Base-by-base conservation (phyloP, 2,888 invertebrate species). In the Hyalella azteca region DNA sequence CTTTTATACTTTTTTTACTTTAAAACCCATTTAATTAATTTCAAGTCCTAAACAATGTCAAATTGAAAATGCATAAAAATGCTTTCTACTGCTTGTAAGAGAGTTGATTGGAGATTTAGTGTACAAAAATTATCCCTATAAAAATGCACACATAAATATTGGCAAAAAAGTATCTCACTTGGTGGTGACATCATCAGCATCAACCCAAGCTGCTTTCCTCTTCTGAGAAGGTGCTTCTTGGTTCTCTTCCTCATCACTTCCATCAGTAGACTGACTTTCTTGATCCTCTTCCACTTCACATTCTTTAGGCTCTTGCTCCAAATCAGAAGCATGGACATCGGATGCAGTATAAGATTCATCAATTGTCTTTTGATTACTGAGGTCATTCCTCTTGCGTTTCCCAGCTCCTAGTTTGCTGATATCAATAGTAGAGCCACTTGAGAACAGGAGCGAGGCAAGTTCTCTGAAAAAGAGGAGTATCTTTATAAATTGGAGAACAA, bases 101-200 rank as follows among this genome's bases (percentile, higher is more conserved):
- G n/a, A n/a, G n/a, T n/a, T n/a, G n/a, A n/a, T n/a, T n/a, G n/a
- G n/a, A n/a, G n/a, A n/a, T n/a, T n/a, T n/a, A n/a, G n/a, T n/a
- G n/a, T n/a, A n/a, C n/a, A n/a, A n/a, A n/a, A n/a, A n/a, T n/a
- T n/a, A n/a, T n/a, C n/a, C n/a, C n/a, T n/a, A n/a, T n/a, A n/a
- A n/a, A n/a, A n/a, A n/a, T n/a, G n/a, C n/a, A n/a, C n/a, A n/a
- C n/a, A n/a, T n/a, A n/a, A n/a, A n/a, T n/a, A n/a, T n/a, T n/a
- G n/a, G n/a, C n/a, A n/a, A n/a, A n/a, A n/a, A n/a, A n/a, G n/a
- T n/a, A 54, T 7, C 54, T 77, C 79, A 81, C 81, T 73, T 81
- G 22, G 79, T 79, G 48, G 73, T 78, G 3, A 77, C 45, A 59
- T 81, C 81, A 75, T 81, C 81, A 9, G 79, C 81, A 78, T 81